Evolutionary conservation across 2,113 vertebrate species (phyloP), one percentile per base, ranked within the genome.

Genomic region (Antigone vipio): DNA sequence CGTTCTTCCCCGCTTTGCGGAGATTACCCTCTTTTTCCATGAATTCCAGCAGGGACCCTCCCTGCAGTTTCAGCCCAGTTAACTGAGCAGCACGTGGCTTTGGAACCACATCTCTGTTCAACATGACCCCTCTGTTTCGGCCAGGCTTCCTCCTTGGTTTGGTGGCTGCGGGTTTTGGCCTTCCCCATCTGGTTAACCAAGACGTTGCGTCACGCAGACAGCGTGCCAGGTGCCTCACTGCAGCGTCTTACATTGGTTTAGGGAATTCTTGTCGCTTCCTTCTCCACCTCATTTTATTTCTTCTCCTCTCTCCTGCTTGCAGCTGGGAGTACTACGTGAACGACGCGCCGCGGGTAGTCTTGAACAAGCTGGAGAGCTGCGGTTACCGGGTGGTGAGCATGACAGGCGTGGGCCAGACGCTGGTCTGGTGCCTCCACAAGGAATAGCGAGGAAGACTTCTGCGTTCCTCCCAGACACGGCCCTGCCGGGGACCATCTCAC

Each of bases 371-470:
- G 97, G 99, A 99, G 96, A 98, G 96, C 96, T 94, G 98, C 0
- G 99, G 99, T 67, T 99, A 98, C 98, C 98, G 98, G 1, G 98
- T 99, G 91, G 85, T 99, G 93, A 98, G 98, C 93, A 99, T 99
- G 99, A 99, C 99, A 0, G 99, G 99, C 2, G 99, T 99, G 94
- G 99, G 99, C 44, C 99, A 99, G 98, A 99, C 99, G 0, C 91
- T 99, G 96, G 99, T 99, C 93, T 99, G 99, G 99, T 99, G 99
- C 96, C 98, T 99, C 58, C 99, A 99, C 97, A 99, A 98, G 97
- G 98, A 99, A 66, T 97, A 97, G 90, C 24, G 3, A 23, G 56
- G 18, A 38, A 22, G 62, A 26, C 60, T 35, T 9, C 15, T 3
- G 64, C 12, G 0, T 47, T 67, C 88, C 72, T 21, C 44, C 53